Evolutionary conservation across 2,797 vertebrate genomes (phyloP).

Genomic region (Enteromius trimaculatus): DNA sequence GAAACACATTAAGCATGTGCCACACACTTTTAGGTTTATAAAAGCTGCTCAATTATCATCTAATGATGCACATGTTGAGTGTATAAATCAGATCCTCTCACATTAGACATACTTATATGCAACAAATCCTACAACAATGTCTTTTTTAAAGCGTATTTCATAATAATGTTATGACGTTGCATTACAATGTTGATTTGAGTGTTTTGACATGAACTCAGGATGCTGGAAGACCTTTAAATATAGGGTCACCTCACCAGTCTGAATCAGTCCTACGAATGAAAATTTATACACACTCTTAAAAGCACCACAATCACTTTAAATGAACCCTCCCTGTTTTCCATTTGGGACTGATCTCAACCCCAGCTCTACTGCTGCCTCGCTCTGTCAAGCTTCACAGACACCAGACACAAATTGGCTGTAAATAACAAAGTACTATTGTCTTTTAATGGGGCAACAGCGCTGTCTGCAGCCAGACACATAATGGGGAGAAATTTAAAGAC

Average conservation of each 20-base stretch:
- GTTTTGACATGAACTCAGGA: neutral
- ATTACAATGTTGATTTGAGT: neutral
- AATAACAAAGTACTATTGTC: constrained; percentile 49
- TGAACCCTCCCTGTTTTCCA: constrained; percentile 28
- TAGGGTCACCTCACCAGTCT: constrained; percentile 3
- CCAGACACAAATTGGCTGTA: constrained; percentile 40
- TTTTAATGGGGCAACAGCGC: constrained; percentile 27
- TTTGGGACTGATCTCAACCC: constrained; percentile 26
- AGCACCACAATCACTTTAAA: constrained; percentile 37
- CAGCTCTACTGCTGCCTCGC: constrained; percentile 1
- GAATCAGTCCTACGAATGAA: constrained; percentile 25
- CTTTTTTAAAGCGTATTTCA: neutral
- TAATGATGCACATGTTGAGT: neutral
- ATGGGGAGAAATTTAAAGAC: constrained; percentile 17
- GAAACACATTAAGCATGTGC: neutral
- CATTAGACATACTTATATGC: neutral
- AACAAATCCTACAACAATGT: neutral
- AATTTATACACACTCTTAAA: constrained; percentile 23
- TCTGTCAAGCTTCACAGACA: constrained; percentile 24
- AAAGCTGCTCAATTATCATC: constrained; percentile 25
- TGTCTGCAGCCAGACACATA: constrained; percentile 29
- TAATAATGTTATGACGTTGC: neutral
- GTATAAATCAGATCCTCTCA: neutral
- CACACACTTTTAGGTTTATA: constrained; percentile 3
- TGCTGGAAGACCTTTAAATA: neutral